A percentile compares a stretch with the other conserved stretches of the same genome.
These are phyloP conservation scores for Eriocheir sinensis DNA, from an alignment of 1,140 invertebrate species.

Conservation along the genomic window DNA sequence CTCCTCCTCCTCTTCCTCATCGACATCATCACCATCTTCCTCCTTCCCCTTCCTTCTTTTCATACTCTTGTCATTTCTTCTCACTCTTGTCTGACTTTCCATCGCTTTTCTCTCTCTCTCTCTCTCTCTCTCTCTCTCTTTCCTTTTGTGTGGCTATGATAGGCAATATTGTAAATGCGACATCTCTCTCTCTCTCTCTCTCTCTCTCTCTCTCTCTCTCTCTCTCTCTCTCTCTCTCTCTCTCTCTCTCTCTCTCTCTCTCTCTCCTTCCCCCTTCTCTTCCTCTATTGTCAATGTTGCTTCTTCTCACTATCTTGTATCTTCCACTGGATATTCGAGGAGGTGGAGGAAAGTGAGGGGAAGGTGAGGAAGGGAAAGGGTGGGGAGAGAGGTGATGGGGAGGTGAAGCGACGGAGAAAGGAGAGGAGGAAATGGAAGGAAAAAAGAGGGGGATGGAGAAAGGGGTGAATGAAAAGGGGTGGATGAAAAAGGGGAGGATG, in stretches of 20 bases:
- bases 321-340: neutral
- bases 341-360: neutral
- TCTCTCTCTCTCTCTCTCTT: too few relatives aligned
- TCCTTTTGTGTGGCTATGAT: too few relatives aligned
- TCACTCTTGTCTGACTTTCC: too few relatives aligned
- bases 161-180: conserved; percentile 49
- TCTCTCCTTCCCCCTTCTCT: neutral
- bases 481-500: neutral
- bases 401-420: too few relatives aligned
- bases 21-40: neutral
- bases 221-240: neutral
- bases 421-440: too few relatives aligned
- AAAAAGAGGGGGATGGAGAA: too few relatives aligned
- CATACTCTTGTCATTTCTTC: too few relatives aligned
- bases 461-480: neutral
- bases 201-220: too few relatives aligned
- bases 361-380: too few relatives aligned
- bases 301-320: neutral
- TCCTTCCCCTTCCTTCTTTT: neutral
- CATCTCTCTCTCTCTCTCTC: too few relatives aligned
- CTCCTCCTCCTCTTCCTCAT: too few relatives aligned
- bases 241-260: neutral
- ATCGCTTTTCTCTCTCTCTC: too few relatives aligned
- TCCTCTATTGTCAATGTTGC: neutral
- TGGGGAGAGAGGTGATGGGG: neutral